These are phyloP conservation scores for Bambusicola thoracicus DNA, from an alignment of 2,113 vertebrate genomes.

Conservation along the genomic window DNA sequence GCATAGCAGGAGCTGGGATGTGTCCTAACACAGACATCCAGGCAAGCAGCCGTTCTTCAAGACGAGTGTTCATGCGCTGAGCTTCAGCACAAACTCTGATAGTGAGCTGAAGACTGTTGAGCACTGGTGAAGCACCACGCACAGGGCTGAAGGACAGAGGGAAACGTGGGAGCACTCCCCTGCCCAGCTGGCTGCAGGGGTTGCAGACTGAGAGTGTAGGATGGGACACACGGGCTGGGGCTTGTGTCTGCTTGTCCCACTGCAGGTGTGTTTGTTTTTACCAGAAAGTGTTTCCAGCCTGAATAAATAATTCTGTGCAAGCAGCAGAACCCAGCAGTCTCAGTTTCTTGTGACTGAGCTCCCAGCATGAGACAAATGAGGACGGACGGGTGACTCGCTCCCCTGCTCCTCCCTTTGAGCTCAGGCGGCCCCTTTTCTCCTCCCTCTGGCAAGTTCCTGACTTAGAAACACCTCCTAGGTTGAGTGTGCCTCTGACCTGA, in stretches of 20 bases:
- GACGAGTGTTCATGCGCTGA: rapidly evolving
- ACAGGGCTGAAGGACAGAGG: conserved; percentile 29
- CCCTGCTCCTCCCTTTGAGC: neutral
- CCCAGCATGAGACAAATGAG: neutral
- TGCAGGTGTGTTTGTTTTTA: neutral
- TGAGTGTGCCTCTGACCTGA: neutral
- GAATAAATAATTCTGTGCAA: neutral
- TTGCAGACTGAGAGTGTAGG: neutral
- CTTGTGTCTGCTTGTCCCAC: neutral
- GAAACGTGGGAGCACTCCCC: neutral
- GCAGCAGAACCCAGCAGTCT: neutral
- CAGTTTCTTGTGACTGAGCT: neutral
- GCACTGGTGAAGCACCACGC: neutral
- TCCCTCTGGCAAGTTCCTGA: neutral
- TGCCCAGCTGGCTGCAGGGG: neutral
- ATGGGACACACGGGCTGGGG: neutral
- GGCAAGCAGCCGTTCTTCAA: neutral
- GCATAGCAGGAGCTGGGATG: neutral
- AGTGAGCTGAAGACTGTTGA: neutral
- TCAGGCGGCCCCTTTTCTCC: neutral
- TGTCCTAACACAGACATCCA: neutral
- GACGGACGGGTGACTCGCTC: neutral
- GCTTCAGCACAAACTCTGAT: neutral
- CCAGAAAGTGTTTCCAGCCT: neutral
- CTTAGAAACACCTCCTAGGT: neutral